Evolutionary conservation across 2,888 invertebrate species (phyloP), one percentile per base, ranked within the genome.

Genomic region (Perdita meconis): DNA sequence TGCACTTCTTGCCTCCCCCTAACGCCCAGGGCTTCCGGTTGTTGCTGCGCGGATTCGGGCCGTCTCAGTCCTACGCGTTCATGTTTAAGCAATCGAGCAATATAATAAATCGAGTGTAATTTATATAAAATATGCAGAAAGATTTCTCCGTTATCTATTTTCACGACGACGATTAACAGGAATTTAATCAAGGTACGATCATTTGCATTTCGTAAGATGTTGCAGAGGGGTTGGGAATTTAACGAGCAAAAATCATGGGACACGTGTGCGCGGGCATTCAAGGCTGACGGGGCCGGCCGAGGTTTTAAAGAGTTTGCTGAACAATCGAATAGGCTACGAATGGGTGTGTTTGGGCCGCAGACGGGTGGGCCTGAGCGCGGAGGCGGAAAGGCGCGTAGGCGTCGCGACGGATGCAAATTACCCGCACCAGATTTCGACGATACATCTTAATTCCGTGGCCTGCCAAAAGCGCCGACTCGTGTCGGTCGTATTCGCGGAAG

Each of bases 401-500:
- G 91, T 90, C 89, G 87, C 90, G 88, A 86, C 84, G 87, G 90
- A 91, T 91, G 91, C 91, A 91, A 91, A 92, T 92, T 90, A 88
- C 85, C 89, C 90, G 89, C 89, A 86, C 90, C 89, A 91, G 91
- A 91, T 91, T 84, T 88, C 87, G 86, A 88, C 90, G 91, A 91
- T 91, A 91, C 91, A 91, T 92, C 92, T 92, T 91, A 91, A 91
- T 92, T 91, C 88, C 86, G 86, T 78, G 83, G 72, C 22, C 79
- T 76, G 84, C 84, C 87, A 71, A 85, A 81, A 76, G 74, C 57
- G 50, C 80, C 76, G 79, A 44, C 79, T 73, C 51, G 67, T 66
- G 73, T 66, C 59, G 38, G 56, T 30, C 53, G 47, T 60, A 69
- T 81, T 81, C 74, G 44, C 72, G 65, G 78, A 82, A 70, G 81